A percentile compares a stretch with the other conserved stretches of the same genome.
phyloP scores from a whole-genome alignment of 2,113 vertebrate species.

The Apodemus sylvaticus region DNA sequence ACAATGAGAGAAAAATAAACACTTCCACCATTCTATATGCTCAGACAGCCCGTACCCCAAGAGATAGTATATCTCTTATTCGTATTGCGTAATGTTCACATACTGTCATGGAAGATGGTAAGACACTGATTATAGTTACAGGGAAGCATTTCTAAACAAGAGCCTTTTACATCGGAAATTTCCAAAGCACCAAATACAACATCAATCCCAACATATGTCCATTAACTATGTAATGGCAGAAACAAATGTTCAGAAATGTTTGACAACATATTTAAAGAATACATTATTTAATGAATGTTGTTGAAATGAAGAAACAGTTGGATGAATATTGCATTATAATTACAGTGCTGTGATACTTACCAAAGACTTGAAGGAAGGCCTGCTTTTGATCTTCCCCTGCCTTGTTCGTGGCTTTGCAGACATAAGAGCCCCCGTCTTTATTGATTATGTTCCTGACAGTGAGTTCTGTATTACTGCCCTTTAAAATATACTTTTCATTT shows the following conservation, averaged over 20 bases:
- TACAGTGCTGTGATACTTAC: slow-evolving; percentile 86
- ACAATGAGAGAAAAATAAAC: not conserved
- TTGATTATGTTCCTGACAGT: slow-evolving; percentile 93
- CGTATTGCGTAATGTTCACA: not conserved
- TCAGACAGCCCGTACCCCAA: not conserved
- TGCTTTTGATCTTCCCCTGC: slow-evolving; percentile 93
- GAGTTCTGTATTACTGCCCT: slow-evolving; percentile 89
- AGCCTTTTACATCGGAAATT: not conserved
- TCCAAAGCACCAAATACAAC: not conserved
- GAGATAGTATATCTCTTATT: not conserved
- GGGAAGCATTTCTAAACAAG: not conserved
- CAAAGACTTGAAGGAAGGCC: slow-evolving; percentile 96
- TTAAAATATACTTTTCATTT: slow-evolving; percentile 92
- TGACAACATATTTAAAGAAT: not conserved
- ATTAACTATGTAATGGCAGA: slow-evolving; percentile 8
- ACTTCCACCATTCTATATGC: not conserved
- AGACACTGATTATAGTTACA: not conserved
- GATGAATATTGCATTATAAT: not conserved
- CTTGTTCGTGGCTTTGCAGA: slow-evolving; percentile 95
- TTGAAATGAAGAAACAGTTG: not conserved
- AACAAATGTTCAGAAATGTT: not conserved
- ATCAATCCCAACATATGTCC: not conserved
- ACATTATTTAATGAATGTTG: not conserved
- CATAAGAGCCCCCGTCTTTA: slow-evolving; percentile 91
- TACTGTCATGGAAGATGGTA: not conserved